A percentile compares a stretch with the other conserved stretches of the same genome.
These are phyloP conservation scores for Drosophila peninsularis DNA, from an alignment of 2,888 invertebrate genomes.

Conservation along the genomic window DNA sequence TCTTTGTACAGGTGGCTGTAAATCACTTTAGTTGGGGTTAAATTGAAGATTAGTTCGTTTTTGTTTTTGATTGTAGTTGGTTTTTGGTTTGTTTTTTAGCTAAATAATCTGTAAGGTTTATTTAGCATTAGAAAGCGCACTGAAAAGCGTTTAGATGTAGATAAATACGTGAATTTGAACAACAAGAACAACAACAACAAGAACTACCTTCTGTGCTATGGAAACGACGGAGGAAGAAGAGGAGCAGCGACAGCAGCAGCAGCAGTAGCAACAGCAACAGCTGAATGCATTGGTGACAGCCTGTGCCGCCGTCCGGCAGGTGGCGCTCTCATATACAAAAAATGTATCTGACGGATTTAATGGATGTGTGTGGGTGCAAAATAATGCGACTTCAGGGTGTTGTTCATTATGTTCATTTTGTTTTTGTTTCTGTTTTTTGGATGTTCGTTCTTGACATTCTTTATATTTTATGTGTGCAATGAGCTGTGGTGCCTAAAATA, in stretches of 20 bases:
- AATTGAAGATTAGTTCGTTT: conserved; percentile 53
- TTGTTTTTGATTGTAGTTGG: conserved; percentile 7
- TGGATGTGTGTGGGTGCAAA: conserved; percentile 49
- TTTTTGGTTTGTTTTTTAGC: conserved; percentile 21
- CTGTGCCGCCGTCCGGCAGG: conserved; percentile 42
- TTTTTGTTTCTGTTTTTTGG: conserved; percentile 1
- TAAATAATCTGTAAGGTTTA: conserved; percentile 44
- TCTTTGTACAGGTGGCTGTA: conserved; percentile 58
- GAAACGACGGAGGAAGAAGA: conserved; percentile 22
- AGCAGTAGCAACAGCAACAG: conserved; percentile 33
- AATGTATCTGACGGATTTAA: conserved; percentile 59
- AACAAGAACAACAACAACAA: conserved; percentile 49
- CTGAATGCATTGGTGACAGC: conserved; percentile 54
- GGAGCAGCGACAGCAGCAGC: conserved; percentile 21
- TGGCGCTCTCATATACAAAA: conserved; percentile 54
- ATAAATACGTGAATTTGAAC: conserved; percentile 39
- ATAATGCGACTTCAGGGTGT: conserved; percentile 55
- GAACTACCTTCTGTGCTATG: conserved; percentile 70
- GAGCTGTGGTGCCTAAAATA: conserved; percentile 77
- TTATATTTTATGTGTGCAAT: conserved; percentile 48
- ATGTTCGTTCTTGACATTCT: conserved; percentile 19
- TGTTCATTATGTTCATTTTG: conserved; percentile 34
- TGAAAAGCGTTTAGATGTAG: conserved; percentile 53
- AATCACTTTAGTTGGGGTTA: conserved; percentile 64
- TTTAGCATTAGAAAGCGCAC: conserved; percentile 70